A percentile compares a stretch with the other conserved stretches of the same genome.
Conservation (phyloP, 2,797 vertebrate species). For the Hemibagrus guttatus region DNA sequence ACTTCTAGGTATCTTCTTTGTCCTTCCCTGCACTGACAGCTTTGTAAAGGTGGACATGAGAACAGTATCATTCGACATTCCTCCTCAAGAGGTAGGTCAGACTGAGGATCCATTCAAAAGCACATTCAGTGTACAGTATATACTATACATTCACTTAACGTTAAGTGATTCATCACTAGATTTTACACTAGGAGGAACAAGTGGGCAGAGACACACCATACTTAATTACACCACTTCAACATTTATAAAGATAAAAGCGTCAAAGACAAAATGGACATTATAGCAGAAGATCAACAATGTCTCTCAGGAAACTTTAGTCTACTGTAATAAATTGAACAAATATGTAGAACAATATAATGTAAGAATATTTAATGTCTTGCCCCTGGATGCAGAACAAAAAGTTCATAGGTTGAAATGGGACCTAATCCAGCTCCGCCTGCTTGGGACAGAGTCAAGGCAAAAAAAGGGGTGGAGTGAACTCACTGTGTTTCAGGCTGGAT, state of each 20-base stretch:
- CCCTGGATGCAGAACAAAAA: not conserved
- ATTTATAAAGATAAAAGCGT: not conserved
- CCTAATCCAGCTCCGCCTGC: not conserved
- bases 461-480: not conserved
- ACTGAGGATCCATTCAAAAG: not conserved
- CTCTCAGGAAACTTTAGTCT: not conserved
- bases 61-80: slow-evolving; percentile 82
- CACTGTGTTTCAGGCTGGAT: not conserved
- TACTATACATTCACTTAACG: not conserved
- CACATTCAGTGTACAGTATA: not conserved
- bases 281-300: not conserved
- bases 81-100: slow-evolving; percentile 78
- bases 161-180: not conserved
- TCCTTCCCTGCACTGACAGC: slow-evolving; percentile 78
- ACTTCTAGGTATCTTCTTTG: slow-evolving; percentile 76
- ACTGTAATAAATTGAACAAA: not conserved
- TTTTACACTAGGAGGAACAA: not conserved
- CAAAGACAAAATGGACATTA: not conserved
- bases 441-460: not conserved
- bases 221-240: not conserved
- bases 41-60: slow-evolving; percentile 79
- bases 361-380: not conserved
- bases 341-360: not conserved
- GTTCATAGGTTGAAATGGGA: not conserved
- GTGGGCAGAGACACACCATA: not conserved